phyloP scores from a whole-genome alignment of 2,888 invertebrate genomes.

The Kuschelorhynchus macadamiae region DNA sequence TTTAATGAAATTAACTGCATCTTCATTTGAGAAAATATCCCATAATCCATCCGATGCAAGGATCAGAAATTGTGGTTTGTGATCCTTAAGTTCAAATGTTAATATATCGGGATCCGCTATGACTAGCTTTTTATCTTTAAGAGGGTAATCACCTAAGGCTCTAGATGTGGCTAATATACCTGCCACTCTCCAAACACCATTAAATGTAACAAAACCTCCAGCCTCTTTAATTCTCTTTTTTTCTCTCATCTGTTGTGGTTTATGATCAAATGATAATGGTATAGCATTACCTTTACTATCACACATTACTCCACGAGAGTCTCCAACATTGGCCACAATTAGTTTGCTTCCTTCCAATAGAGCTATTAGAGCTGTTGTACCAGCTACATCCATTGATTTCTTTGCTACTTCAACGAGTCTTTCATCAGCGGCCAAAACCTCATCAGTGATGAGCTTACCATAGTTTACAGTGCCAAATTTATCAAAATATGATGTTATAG shows the following conservation, averaged over 20 bases:
- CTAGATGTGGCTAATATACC: slow-evolving; percentile 95
- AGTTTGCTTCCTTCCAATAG: slow-evolving; percentile 85
- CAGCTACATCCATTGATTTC: slow-evolving; percentile 81
- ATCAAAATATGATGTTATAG: slow-evolving; percentile 77
- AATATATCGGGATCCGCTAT: slow-evolving; percentile 96
- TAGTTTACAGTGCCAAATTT: slow-evolving; percentile 83
- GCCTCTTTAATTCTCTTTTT: slow-evolving; percentile 93
- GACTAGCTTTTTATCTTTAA: slow-evolving; percentile 93
- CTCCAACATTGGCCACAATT: slow-evolving; percentile 96
- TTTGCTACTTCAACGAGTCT: slow-evolving; percentile 87
- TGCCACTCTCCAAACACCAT: slow-evolving; percentile 96
- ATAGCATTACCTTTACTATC: slow-evolving; percentile 91
- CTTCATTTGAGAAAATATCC: slow-evolving; percentile 97
- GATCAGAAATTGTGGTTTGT: slow-evolving; percentile 90
- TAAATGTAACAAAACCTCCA: slow-evolving; percentile 94
- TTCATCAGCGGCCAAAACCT: slow-evolving; percentile 88
- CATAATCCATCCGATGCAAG: slow-evolving; percentile 96
- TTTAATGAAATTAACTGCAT: slow-evolving; percentile 90
- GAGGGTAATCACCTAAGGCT: slow-evolving; percentile 94
- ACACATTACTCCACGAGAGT: slow-evolving; percentile 96
- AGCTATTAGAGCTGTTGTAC: slow-evolving; percentile 94
- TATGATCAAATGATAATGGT: slow-evolving; percentile 95
- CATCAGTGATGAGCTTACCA: slow-evolving; percentile 86
- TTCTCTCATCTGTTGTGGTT: slow-evolving; percentile 96
- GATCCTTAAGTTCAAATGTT: slow-evolving; percentile 89